Conservation (phyloP, 2,113 vertebrate species). For the Laterallus jamaicensis region DNA sequence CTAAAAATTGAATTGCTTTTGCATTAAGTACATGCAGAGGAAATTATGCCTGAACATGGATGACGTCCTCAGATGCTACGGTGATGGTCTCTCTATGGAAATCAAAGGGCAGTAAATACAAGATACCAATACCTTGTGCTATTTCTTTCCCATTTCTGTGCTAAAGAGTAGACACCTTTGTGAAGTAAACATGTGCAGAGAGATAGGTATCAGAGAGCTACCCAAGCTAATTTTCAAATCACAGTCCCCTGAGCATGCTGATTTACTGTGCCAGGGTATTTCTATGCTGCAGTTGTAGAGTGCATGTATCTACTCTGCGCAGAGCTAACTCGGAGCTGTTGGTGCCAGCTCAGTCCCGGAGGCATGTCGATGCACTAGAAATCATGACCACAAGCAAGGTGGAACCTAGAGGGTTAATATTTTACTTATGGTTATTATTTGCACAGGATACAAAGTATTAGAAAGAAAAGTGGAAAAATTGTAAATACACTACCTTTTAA, state of each 20-base stretch:
- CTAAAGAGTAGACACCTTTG: background rate
- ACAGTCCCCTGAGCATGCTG: background rate
- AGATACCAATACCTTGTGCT: background rate
- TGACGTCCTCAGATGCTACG: background rate
- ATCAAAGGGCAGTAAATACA: background rate
- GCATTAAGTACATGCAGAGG: background rate
- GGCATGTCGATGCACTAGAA: background rate
- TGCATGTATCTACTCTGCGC: accelerated
- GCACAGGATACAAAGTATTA: background rate
- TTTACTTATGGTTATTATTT: background rate
- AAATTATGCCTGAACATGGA: background rate
- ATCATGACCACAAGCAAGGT: background rate
- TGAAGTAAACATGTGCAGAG: background rate
- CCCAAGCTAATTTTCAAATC: background rate
- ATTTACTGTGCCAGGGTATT: background rate
- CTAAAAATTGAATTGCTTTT: background rate
- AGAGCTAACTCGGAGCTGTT: background rate
- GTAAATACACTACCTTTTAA: background rate
- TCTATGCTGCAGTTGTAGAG: background rate
- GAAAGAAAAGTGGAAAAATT: background rate
- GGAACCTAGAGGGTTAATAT: background rate
- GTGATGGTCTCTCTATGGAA: background rate
- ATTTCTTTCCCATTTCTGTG: background rate
- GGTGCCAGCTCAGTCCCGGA: background rate
- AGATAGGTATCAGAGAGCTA: background rate